These are phyloP conservation scores for Idaea dimidiata DNA, from an alignment of 2,888 invertebrate genomes.

Conservation along the genomic window DNA sequence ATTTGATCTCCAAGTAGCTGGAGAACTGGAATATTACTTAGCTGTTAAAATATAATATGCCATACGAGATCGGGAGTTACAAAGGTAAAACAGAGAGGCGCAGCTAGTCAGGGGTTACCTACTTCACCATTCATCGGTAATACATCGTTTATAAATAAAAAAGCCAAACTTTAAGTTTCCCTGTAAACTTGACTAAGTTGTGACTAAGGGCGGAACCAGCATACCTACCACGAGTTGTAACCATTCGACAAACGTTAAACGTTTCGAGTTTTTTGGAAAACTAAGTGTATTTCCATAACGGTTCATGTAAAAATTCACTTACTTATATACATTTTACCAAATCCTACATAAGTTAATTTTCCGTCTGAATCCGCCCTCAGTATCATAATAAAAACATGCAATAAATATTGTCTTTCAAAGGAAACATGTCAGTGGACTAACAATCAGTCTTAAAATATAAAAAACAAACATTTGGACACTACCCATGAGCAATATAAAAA, in stretches of 20 bases:
- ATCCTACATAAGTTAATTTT: not conserved
- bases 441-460: constrained; percentile 70
- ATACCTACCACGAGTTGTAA: no score
- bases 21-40: no score
- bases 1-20: no score
- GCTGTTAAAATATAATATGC: no score
- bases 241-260: no score
- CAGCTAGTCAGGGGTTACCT: no score
- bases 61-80: no score
- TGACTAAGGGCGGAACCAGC: not conserved
- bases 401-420: constrained; percentile 39
- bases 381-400: constrained; percentile 11
- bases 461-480: constrained; percentile 31
- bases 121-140: no score
- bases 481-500: not conserved
- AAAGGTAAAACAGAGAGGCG: no score
- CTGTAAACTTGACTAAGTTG: not conserved
- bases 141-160: no score
- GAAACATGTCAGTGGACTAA: constrained; percentile 48
- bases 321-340: not conserved
- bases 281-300: no score
- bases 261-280: no score
- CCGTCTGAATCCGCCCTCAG: not conserved
- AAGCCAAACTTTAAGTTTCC: not conserved
- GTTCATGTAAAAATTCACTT: not conserved